Evolutionary conservation across 2,888 invertebrate genomes (phyloP).

Genomic region (Drosophila mimica): DNA sequence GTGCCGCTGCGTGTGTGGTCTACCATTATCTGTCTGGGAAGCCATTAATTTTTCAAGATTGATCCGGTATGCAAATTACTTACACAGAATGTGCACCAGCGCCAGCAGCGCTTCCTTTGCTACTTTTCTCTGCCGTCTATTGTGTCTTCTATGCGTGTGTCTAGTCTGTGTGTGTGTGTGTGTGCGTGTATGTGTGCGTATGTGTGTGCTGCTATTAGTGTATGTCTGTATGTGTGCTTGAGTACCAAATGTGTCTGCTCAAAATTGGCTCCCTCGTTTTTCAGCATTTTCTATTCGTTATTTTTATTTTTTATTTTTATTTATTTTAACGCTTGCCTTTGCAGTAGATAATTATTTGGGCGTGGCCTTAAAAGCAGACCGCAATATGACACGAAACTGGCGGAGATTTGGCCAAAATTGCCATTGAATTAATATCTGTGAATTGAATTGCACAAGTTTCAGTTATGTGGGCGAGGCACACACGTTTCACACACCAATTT

Average conservation of each 20-base stretch:
- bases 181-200: slow-evolving; percentile 17
- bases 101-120: slow-evolving; percentile 67
- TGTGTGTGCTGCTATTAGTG: slow-evolving; percentile 9
- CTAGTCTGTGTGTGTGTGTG: slow-evolving; percentile 7
- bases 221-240: slow-evolving; percentile 11
- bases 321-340: slow-evolving; percentile 4
- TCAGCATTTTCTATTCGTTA: slow-evolving; percentile 31
- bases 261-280: slow-evolving; percentile 45
- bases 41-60: slow-evolving; percentile 84
- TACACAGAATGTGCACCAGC: slow-evolving; percentile 73
- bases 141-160: slow-evolving; percentile 41
- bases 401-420: slow-evolving; percentile 13
- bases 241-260: slow-evolving; percentile 49
- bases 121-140: slow-evolving; percentile 62
- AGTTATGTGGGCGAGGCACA: slow-evolving; percentile 10
- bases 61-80: slow-evolving; percentile 84
- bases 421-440: slow-evolving; percentile 60
- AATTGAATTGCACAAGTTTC: slow-evolving; percentile 42
- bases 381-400: slow-evolving; percentile 30
- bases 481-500: slow-evolving; percentile 35
- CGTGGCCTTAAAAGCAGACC: slow-evolving; percentile 28
- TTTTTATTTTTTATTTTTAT: slow-evolving; percentile 17
- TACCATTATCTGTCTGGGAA: slow-evolving; percentile 83
- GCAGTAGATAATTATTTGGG: slow-evolving; percentile 59
- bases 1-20: slow-evolving; percentile 65